Conservation (phyloP, 2,888 invertebrate species). For the Baccha elongata region DNA sequence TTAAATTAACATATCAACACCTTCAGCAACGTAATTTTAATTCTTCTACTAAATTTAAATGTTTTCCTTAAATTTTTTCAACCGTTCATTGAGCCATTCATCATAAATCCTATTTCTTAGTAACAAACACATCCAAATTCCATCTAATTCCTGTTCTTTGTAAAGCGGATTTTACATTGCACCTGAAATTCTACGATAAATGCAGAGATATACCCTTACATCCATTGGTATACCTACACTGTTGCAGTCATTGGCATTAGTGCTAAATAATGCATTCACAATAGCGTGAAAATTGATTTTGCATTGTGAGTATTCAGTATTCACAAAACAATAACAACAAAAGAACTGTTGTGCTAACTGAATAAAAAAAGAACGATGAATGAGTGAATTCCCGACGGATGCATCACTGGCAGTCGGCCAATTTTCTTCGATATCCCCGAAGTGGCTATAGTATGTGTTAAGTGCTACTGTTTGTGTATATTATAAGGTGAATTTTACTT, state of each 20-base stretch:
- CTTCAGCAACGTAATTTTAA: no score
- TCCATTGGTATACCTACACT: not conserved
- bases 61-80: no score
- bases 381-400: slow-evolving; percentile 32
- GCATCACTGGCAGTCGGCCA: slow-evolving; percentile 58
- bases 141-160: not conserved
- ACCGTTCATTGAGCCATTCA: no score
- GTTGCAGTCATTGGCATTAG: not conserved
- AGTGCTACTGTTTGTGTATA: slow-evolving; percentile 6
- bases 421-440: slow-evolving; percentile 30
- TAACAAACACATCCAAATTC: no score
- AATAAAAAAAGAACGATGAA: slow-evolving; percentile 1
- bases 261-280: slow-evolving; percentile 56
- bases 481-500: slow-evolving; percentile 5
- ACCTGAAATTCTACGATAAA: slow-evolving; percentile 45
- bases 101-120: no score
- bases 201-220: slow-evolving; percentile 2
- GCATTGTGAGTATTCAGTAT: slow-evolving; percentile 23
- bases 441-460: slow-evolving; percentile 3
- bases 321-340: slow-evolving; percentile 17
- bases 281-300: slow-evolving; percentile 63
- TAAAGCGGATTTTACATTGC: not conserved
- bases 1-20: no score
- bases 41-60: no score
- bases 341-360: slow-evolving; percentile 7